phyloP scores from a whole-genome alignment of 2,113 vertebrate species.

The Malurus elegans region DNA sequence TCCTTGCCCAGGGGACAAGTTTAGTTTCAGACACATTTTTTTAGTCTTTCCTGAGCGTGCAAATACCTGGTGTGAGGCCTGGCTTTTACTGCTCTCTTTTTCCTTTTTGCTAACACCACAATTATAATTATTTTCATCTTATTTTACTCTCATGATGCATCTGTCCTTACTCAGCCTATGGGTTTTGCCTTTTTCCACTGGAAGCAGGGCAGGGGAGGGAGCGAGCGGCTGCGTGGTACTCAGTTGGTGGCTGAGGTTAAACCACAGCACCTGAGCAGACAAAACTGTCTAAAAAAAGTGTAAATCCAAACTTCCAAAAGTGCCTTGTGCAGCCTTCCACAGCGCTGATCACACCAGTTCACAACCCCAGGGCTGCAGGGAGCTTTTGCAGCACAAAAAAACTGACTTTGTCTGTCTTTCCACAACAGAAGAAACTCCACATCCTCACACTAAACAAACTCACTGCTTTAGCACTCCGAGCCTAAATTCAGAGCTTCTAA shows the following conservation, averaged over 20 bases:
- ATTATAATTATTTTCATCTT: background rate
- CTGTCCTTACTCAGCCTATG: background rate
- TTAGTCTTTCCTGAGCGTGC: background rate
- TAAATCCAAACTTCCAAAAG: background rate
- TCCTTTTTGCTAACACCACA: background rate
- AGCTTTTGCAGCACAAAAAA: background rate
- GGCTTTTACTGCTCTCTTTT: background rate
- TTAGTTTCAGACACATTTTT: background rate
- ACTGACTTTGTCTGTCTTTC: background rate
- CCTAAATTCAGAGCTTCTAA: background rate
- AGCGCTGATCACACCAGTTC: background rate
- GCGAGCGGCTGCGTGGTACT: background rate
- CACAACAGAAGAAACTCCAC: background rate
- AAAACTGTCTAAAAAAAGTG: background rate
- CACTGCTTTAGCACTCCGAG: background rate
- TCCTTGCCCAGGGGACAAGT: background rate
- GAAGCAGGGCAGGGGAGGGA: background rate
- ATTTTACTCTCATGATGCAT: background rate
- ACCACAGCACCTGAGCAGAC: background rate
- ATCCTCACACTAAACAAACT: background rate
- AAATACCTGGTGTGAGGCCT: background rate
- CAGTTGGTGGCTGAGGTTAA: background rate
- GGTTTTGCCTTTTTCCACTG: background rate
- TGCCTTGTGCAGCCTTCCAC: background rate
- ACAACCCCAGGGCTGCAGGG: background rate